phyloP scores from a whole-genome alignment of 2,113 vertebrate genomes.

The Poicephalus meyeri region DNA sequence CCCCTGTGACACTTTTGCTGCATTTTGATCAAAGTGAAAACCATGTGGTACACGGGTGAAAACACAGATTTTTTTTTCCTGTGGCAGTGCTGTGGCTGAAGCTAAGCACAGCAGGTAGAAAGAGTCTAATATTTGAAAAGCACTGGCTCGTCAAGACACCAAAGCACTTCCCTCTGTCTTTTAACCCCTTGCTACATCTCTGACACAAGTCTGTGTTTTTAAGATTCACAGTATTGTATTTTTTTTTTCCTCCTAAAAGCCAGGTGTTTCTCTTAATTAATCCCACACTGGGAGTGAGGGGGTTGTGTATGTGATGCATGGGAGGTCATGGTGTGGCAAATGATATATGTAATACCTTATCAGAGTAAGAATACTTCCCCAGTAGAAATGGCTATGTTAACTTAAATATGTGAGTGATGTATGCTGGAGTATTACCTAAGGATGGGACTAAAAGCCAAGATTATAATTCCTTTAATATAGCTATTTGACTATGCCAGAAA shows the following conservation, averaged over 20 bases:
- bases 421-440: background rate
- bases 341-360: background rate
- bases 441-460: background rate
- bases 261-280: background rate
- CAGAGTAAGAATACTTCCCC: background rate
- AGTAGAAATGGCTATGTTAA: background rate
- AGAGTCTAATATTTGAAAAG: background rate
- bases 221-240: background rate
- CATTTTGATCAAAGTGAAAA: slow-evolving; percentile 65
- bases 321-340: background rate
- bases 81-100: slow-evolving; percentile 18
- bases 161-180: background rate
- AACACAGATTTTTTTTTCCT: background rate
- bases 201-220: background rate
- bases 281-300: background rate
- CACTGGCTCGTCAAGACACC: background rate
- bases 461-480: background rate
- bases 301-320: background rate
- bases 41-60: slow-evolving; percentile 28
- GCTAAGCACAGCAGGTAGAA: slow-evolving; percentile 30
- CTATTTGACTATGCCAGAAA: background rate
- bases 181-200: background rate
- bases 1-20: slow-evolving; percentile 47
- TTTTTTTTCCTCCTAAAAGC: background rate
- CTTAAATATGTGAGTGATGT: background rate